A percentile compares a stretch with the other conserved stretches of the same genome.
These are phyloP conservation scores for Xyrichtys novacula DNA, from an alignment of 2,797 vertebrate species.

Conservation along the genomic window DNA sequence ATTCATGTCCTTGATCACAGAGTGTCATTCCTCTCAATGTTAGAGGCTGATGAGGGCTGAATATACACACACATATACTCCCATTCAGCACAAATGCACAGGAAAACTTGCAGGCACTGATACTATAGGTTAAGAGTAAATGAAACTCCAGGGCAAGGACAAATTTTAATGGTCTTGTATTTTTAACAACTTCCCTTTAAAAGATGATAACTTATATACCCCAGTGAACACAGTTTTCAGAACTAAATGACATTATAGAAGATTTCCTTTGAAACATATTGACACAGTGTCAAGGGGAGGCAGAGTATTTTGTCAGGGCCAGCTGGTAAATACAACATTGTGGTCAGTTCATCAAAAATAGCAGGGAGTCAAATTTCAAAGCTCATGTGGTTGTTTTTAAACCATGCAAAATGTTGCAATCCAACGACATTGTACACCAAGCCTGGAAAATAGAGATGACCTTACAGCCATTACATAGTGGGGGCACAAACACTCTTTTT, in stretches of 20 bases:
- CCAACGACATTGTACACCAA: constrained; percentile 68
- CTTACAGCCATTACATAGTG: constrained; percentile 60
- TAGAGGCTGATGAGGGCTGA: constrained; percentile 79
- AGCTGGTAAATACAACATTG: constrained; percentile 79
- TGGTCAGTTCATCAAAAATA: constrained; percentile 83
- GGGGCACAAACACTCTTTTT: constrained; percentile 17
- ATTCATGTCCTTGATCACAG: constrained; percentile 90
- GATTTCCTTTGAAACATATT: constrained; percentile 3
- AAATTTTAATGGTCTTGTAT: constrained; percentile 3
- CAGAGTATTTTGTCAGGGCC: constrained; percentile 64
- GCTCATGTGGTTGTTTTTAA: constrained; percentile 77
- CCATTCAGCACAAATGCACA: constrained; percentile 56
- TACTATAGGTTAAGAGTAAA: constrained; percentile 26
- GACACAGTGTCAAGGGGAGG: constrained; percentile 46
- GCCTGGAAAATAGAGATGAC: constrained; percentile 74
- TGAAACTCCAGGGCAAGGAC: constrained; percentile 33
- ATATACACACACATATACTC: constrained; percentile 56
- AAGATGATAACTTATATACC: neutral
- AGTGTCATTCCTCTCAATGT: constrained; percentile 88
- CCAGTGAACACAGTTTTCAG: neutral
- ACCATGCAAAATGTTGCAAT: constrained; percentile 80
- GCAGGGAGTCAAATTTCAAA: constrained; percentile 81
- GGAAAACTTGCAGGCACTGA: constrained; percentile 37
- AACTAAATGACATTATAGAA: neutral
- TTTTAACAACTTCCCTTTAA: constrained; percentile 13